A percentile compares a stretch with the other conserved stretches of the same genome.
Evolutionary conservation across 2,888 invertebrate genomes (phyloP).

Genomic region (Magallana nippona): DNA sequence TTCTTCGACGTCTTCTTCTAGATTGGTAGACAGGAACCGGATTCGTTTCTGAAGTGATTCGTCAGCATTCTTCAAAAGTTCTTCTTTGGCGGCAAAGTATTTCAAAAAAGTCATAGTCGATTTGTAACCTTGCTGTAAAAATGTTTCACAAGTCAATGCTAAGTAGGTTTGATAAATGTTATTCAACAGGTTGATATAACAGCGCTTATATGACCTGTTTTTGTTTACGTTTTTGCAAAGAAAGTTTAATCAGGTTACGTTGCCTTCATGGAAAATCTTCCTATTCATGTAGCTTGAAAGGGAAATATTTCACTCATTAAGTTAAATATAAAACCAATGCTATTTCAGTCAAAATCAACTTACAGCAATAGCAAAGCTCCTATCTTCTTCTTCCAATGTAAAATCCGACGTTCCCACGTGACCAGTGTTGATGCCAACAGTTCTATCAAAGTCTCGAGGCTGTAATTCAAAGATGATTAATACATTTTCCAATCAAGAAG

Average conservation of each 20-base stretch:
- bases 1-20: neutral
- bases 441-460: constrained; percentile 73
- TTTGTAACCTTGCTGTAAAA: constrained; percentile 73
- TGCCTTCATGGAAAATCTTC: too few species aligned
- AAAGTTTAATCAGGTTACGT: too few species aligned
- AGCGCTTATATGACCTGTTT: too few species aligned
- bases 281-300: neutral
- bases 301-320: neutral
- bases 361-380: constrained; percentile 75
- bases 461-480: constrained; percentile 46
- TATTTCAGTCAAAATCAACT: neutral
- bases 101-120: constrained; percentile 72
- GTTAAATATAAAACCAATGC: neutral
- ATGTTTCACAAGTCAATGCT: neutral
- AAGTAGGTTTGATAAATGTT: too few species aligned
- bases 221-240: too few species aligned
- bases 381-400: constrained; percentile 72
- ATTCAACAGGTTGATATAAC: too few species aligned
- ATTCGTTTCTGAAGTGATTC: neutral
- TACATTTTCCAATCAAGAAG: too few species aligned
- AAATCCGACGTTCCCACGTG: constrained; percentile 78
- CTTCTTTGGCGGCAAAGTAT: constrained; percentile 61
- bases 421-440: constrained; percentile 78
- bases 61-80: neutral
- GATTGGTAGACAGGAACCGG: neutral